Evolutionary conservation across 1,140 invertebrate genomes (phyloP).

Genomic region (Drosophila ironensis): DNA sequence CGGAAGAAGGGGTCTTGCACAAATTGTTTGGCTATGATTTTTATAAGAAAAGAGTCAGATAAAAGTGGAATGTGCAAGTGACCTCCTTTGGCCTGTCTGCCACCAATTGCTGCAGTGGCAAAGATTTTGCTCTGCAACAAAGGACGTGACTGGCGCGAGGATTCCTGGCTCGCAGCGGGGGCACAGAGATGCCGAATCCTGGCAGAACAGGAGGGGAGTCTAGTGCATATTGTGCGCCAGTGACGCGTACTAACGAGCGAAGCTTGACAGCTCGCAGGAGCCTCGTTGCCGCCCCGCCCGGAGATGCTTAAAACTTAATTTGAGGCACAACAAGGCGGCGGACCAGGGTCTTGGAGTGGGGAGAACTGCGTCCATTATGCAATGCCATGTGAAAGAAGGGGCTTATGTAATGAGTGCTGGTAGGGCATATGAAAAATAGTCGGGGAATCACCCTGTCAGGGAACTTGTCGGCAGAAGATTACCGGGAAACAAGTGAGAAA

Average conservation of each 20-base stretch:
- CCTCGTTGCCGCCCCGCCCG: slow-evolving; percentile 22
- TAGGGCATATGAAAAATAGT: slow-evolving; percentile 34
- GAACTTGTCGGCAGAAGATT: slow-evolving; percentile 28
- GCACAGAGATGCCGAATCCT: not conserved
- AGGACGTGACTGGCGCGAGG: slow-evolving; percentile 51
- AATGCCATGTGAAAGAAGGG: slow-evolving; percentile 42
- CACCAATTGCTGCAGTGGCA: slow-evolving; percentile 36
- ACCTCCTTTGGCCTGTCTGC: not conserved
- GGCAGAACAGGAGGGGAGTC: not conserved
- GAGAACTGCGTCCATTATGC: slow-evolving; percentile 51
- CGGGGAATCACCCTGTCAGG: slow-evolving; percentile 20
- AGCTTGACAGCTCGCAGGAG: slow-evolving; percentile 54
- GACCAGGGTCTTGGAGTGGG: slow-evolving; percentile 1
- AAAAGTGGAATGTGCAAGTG: too few species aligned
- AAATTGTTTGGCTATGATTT: too few species aligned
- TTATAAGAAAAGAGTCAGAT: too few species aligned
- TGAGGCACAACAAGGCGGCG: slow-evolving; percentile 56
- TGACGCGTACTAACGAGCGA: slow-evolving; percentile 69
- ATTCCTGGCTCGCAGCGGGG: slow-evolving; percentile 1
- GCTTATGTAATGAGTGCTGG: slow-evolving; percentile 47
- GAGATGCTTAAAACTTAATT: slow-evolving; percentile 70
- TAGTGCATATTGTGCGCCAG: slow-evolving; percentile 35
- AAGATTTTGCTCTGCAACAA: slow-evolving; percentile 51
- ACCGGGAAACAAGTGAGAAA: slow-evolving; percentile 11
- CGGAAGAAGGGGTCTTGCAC: not conserved